phyloP scores from a whole-genome alignment of 2,888 invertebrate genomes.

The Cabera pusaria region DNA sequence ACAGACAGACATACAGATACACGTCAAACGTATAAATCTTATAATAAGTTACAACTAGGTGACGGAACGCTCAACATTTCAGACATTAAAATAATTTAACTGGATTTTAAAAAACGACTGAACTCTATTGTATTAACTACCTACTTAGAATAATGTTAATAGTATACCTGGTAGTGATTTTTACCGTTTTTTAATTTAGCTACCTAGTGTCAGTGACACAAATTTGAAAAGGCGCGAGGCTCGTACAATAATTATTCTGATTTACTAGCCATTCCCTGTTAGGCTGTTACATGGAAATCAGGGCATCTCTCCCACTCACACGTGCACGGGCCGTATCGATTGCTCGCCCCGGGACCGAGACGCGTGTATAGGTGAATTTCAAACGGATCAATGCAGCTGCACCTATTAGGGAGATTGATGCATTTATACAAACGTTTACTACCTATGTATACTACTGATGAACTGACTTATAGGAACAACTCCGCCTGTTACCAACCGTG shows the following conservation, averaged over 20 bases:
- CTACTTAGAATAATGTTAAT: too few species aligned
- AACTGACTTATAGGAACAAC: constrained; percentile 14
- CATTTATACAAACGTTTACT: constrained; percentile 27
- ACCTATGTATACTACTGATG: constrained; percentile 18
- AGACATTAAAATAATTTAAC: too few species aligned
- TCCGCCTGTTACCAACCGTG: constrained; percentile 2
- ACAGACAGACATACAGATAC: too few species aligned
- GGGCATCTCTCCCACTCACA: constrained; percentile 27
- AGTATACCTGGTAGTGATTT: too few species aligned
- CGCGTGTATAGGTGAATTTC: constrained; percentile 22
- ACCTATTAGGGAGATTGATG: constrained; percentile 29
- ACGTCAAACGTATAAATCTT: too few species aligned
- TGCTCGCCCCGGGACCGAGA: constrained; percentile 22
- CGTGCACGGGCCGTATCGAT: constrained; percentile 24
- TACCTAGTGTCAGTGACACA: neutral
- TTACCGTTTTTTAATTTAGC: too few species aligned
- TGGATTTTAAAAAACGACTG: too few species aligned
- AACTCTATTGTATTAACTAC: too few species aligned
- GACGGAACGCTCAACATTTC: too few species aligned
- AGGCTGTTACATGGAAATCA: constrained; percentile 32
- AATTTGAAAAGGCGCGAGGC: too few species aligned
- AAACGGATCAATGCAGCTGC: constrained; percentile 37
- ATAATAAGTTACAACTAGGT: too few species aligned
- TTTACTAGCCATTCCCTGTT: constrained; percentile 20
- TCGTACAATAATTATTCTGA: constrained; percentile 17